These are phyloP conservation scores for Tychaedon coryphoeus DNA, from an alignment of 2,113 vertebrate species.

Conservation along the genomic window DNA sequence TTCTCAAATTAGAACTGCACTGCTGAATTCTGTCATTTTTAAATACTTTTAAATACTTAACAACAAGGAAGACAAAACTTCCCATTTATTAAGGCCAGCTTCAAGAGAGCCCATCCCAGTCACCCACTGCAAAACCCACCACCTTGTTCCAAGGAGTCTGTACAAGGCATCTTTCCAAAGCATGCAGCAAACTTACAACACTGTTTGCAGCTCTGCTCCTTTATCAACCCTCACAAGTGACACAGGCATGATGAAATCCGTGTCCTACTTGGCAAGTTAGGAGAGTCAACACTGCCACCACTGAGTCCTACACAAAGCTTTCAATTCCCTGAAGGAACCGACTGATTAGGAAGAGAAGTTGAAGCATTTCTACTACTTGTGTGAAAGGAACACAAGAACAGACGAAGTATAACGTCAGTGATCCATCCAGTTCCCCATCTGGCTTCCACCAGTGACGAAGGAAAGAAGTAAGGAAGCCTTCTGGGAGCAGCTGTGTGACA, in stretches of 20 bases:
- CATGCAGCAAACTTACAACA: accelerated
- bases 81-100: background rate
- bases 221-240: background rate
- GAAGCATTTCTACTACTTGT: constrained; percentile 3
- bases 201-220: background rate
- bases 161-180: background rate
- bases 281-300: background rate
- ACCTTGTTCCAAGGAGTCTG: background rate
- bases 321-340: constrained; percentile 17
- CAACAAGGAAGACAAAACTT: background rate
- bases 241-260: background rate
- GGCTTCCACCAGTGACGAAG: background rate
- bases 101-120: background rate
- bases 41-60: background rate
- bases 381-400: background rate
- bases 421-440: background rate
- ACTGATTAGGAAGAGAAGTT: background rate
- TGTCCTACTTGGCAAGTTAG: background rate
- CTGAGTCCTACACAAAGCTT: background rate
- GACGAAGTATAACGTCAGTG: background rate
- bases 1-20: background rate
- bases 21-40: background rate
- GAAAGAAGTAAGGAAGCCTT: background rate
- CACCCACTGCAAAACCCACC: background rate
- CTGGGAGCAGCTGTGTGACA: background rate